A percentile compares a stretch with the other conserved stretches of the same genome.
These are phyloP conservation scores for Fistularia commersonii DNA, from an alignment of 2,797 vertebrate species.

Conservation along the genomic window DNA sequence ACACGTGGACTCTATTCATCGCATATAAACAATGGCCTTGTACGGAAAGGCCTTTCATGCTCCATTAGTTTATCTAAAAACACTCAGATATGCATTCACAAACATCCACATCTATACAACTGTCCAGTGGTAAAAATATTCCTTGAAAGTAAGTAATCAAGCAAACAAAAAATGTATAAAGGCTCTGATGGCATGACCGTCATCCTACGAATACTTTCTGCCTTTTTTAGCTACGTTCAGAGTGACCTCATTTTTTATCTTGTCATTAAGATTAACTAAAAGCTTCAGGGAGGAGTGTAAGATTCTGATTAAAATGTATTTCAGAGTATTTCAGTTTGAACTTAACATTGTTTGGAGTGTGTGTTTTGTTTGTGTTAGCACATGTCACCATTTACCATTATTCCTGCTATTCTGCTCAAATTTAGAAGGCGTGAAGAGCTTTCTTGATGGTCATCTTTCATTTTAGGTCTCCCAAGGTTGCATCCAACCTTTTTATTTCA, in stretches of 20 bases:
- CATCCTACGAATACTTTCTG: too few species aligned
- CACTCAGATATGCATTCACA: conserved; percentile 20
- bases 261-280: too few species aligned
- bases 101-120: conserved; percentile 12
- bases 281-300: too few species aligned
- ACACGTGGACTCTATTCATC: conserved; percentile 73
- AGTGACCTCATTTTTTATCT: too few species aligned
- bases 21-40: conserved; percentile 75
- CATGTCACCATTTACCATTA: not conserved
- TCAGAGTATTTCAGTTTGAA: too few species aligned
- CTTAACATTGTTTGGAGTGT: not conserved
- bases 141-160: not conserved
- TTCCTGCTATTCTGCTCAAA: not conserved
- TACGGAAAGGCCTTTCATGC: conserved; percentile 59
- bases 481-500: conserved; percentile 14
- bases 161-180: too few species aligned
- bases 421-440: too few species aligned
- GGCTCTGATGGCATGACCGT: too few species aligned
- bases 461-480: too few species aligned
- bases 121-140: conserved; percentile 13
- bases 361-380: not conserved
- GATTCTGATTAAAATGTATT: too few species aligned
- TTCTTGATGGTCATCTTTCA: too few species aligned
- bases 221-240: too few species aligned
- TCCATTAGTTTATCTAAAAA: conserved; percentile 51